Evolutionary conservation across 2,888 invertebrate genomes (phyloP), one percentile per base, ranked within the genome.

Genomic region (Ctena decussata): DNA sequence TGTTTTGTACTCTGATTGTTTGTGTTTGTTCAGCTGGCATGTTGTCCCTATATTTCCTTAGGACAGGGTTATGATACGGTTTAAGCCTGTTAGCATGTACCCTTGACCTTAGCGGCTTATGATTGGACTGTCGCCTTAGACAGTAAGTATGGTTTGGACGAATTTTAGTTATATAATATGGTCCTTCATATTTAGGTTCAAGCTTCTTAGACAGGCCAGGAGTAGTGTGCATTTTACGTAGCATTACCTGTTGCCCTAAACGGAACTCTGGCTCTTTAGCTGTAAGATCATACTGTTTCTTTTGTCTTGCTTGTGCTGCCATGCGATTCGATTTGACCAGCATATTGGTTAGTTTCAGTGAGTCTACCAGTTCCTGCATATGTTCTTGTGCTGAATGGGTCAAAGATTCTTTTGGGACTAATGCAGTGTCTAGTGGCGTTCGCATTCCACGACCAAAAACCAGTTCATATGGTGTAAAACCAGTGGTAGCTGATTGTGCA

Each of bases 131-230:
- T 24, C 44, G 3, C 15, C 71, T 41, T 2, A 60, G 60, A 30
- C 27, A 27, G 39, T 37, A 71, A 2, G 86, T 86, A 60, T 78
- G 24, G 37, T 86, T 80, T 69, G 86, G 86, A 0, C 84, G 81
- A 35, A 57, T 27, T 0, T 84, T 57, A 15, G 41, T 72, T 1
- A 86, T 86, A 12, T 75, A 27, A 65, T 71, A 82, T 35, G 87
- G 87, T n/a, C 84, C 87, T 41, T 70, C 79, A 71, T 70, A 87
- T 49, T 80, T 84, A 11, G 46, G 77, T 18, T 44, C 0, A 0
- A 80, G 76, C 75, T 87, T 82, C 27, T 49, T 80, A 27, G 80
- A 84, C 3, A 74, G 18, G 0, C 84, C 84, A n/a, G 18, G 53
- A 18, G 37, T 44, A 5, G 41, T 39, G 6, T 75, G 41, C 30